Evolutionary conservation across 92 coral and sea anemone species (phyloP), one percentile per base, ranked within the genome.

Genomic region (Siderastrea siderea): DNA sequence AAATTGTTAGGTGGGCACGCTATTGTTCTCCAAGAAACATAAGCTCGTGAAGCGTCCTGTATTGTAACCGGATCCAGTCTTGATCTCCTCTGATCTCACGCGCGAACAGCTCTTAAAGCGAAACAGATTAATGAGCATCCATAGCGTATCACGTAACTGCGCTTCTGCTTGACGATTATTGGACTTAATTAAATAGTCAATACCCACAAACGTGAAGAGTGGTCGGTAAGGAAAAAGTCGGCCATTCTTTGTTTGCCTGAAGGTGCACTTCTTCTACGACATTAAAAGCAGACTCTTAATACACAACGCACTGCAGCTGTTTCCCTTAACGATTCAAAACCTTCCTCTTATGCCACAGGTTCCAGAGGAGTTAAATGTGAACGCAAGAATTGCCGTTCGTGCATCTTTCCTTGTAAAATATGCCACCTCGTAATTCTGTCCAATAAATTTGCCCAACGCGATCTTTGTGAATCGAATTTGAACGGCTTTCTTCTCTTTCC

Each of bases 251-350:
- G 91, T 54, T 79, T 49, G 45, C 86, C 79, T 5, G 61, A 60
- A 4, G 43, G 9, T 44, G 83, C 84, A 47, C 63, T 71, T 59
- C 10, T 43, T 49, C 63, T 87, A 15, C 16, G 59, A 57, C 91
- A 90, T 47, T 4, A 9, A 48, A 78, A 64, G 65, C 90, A 90
- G 17, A 44, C 50, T 12, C 86, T 75, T 49, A 90, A 43, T n/a
- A 85, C 83, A 70, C 78, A 54, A 10, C 93, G 57, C 47, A 90
- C 93, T 13, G 89, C 75, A 13, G 92, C 78, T n/a, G 16, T 69
- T 11, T 0, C 92, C 92, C 61, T 83, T 88, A 10, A 83, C 62
- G 19, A 90, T 63, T 86, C 86, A 90, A 62, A 49, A 90, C 14
- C 38, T 60, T 19, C 74, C 59, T 8, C 87, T 81, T 48, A 85